These are phyloP conservation scores for Pterocles gutturalis DNA, from an alignment of 2,113 vertebrate genomes.

Conservation along the genomic window DNA sequence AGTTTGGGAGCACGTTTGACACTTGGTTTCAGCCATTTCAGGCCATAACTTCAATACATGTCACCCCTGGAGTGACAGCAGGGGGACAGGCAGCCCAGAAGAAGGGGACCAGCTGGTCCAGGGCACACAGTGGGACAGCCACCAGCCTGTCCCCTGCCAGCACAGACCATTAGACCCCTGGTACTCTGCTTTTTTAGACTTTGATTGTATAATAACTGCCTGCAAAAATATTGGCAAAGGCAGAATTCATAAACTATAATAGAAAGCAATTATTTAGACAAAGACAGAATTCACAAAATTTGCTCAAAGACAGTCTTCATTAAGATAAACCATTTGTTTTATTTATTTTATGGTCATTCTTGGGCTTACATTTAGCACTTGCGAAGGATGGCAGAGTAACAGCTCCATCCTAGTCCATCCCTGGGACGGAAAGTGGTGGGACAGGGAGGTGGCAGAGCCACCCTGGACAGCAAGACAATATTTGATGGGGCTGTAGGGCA, in stretches of 20 bases:
- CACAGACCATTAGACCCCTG: background rate
- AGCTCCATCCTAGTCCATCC: background rate
- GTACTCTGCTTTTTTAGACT: background rate
- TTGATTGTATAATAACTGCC: no score
- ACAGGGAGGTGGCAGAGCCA: background rate
- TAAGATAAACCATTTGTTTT: background rate
- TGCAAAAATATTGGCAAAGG: no score
- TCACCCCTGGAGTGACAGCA: background rate
- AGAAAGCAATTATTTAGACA: background rate
- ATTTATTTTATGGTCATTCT: background rate
- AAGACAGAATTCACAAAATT: background rate
- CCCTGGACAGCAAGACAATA: accelerated
- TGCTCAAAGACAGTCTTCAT: background rate
- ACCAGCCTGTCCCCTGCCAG: background rate
- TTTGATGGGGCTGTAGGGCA: background rate
- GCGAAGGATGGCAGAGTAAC: accelerated
- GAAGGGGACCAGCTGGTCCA: background rate
- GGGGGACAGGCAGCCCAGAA: background rate
- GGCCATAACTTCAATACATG: background rate
- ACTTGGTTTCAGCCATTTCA: background rate
- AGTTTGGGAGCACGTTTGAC: background rate
- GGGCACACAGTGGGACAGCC: background rate
- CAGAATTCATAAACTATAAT: background rate
- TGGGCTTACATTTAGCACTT: background rate
- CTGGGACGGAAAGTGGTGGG: background rate